phyloP scores from a whole-genome alignment of 1,140 invertebrate species.

The Apis laboriosa region DNA sequence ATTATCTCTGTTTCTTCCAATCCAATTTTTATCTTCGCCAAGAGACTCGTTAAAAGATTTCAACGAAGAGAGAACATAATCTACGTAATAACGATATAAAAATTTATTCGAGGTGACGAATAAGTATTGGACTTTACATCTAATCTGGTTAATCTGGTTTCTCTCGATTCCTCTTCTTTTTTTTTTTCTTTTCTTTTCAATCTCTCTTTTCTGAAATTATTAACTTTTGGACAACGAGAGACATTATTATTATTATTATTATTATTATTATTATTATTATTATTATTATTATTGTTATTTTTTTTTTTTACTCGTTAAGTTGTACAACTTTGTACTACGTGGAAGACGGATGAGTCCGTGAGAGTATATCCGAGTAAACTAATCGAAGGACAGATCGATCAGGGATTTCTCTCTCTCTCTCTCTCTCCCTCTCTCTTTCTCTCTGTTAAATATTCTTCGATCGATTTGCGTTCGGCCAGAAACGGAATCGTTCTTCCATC shows the following conservation, averaged over 20 bases:
- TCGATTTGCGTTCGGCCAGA: background rate
- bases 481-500: slow-evolving; percentile 17
- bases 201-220: slow-evolving; percentile 33
- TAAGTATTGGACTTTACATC: background rate
- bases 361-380: slow-evolving; percentile 39
- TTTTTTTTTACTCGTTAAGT: slow-evolving; percentile 23
- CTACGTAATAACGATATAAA: background rate
- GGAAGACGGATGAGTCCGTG: slow-evolving; percentile 72
- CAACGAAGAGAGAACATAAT: background rate
- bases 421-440: background rate
- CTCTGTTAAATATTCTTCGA: background rate
- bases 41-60: background rate
- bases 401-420: background rate
- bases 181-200: background rate
- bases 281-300: no score
- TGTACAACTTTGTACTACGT: slow-evolving; percentile 73
- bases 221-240: slow-evolving; percentile 51
- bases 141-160: slow-evolving; percentile 16
- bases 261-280: no score
- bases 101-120: background rate
- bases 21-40: no score
- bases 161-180: background rate
- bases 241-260: slow-evolving; percentile 15
- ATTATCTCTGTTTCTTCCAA: background rate
- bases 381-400: slow-evolving; percentile 51